Conservation (phyloP, 2,797 vertebrate species). For the Microchirus variegatus region DNA sequence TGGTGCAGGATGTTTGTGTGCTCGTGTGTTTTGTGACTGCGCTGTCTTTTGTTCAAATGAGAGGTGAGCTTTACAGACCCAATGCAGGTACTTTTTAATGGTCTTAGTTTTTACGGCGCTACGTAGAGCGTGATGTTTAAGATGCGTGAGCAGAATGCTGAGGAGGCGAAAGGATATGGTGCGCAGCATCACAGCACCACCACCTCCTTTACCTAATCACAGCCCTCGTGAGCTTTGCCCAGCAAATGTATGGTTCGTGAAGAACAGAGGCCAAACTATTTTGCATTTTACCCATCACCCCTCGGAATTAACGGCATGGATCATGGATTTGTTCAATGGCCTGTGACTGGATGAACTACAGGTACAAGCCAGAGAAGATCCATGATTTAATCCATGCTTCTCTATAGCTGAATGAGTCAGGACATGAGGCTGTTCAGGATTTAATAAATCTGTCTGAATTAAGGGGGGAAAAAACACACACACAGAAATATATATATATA, state of each 20-base stretch:
- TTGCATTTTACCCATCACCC: conserved; percentile 70
- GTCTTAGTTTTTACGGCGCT: conserved; percentile 52
- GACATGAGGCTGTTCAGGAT: neutral
- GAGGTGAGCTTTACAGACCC: conserved; percentile 36
- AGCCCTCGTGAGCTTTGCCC: conserved; percentile 42
- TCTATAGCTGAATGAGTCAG: neutral
- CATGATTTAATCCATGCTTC: neutral
- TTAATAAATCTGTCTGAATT: neutral
- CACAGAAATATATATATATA: neutral
- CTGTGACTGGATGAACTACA: conserved; percentile 38
- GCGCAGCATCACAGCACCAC: conserved; percentile 32
- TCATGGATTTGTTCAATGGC: conserved; percentile 53
- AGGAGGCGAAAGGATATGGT: conserved; percentile 59
- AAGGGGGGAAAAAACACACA: neutral
- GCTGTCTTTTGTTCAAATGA: conserved; percentile 29
- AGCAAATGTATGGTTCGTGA: conserved; percentile 66
- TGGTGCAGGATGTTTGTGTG: conserved; percentile 9
- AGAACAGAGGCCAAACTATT: conserved; percentile 62
- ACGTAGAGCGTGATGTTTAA: conserved; percentile 58
- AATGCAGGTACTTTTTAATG: conserved; percentile 62
- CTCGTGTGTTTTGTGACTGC: conserved; percentile 13
- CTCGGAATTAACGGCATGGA: conserved; percentile 37
- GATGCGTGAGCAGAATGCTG: conserved; percentile 67
- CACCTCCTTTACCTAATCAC: conserved; percentile 31
- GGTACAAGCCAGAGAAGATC: conserved; percentile 7